These are phyloP conservation scores for Papilio xuthus DNA, from an alignment of 1,140 invertebrate species.

Conservation along the genomic window DNA sequence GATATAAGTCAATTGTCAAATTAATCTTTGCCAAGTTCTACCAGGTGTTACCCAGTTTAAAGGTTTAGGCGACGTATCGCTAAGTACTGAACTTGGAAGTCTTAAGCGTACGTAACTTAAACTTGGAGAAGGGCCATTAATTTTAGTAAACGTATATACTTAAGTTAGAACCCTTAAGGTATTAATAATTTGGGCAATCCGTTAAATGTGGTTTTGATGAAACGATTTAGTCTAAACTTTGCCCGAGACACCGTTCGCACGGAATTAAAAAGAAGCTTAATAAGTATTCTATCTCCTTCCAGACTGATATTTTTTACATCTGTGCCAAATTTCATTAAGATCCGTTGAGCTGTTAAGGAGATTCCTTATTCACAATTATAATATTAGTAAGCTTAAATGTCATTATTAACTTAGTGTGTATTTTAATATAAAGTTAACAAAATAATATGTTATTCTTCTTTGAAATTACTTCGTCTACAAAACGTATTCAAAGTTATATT, in stretches of 20 bases:
- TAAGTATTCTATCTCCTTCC: no score
- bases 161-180: neutral
- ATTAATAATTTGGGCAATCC: neutral
- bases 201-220: neutral
- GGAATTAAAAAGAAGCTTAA: no score
- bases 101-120: slow-evolving; percentile 14
- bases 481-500: neutral
- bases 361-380: no score
- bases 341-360: no score
- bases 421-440: no score
- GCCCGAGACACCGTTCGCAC: neutral
- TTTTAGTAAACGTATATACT: slow-evolving; percentile 20
- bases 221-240: neutral
- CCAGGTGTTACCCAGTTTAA: slow-evolving; percentile 25
- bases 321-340: no score
- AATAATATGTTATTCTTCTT: no score
- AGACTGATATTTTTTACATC: no score
- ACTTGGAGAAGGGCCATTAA: slow-evolving; percentile 7
- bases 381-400: no score
- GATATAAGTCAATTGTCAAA: slow-evolving; percentile 28
- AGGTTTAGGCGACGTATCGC: slow-evolving; percentile 22
- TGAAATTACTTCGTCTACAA: no score
- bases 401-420: no score
- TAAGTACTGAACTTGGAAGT: slow-evolving; percentile 27
- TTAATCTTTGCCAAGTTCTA: slow-evolving; percentile 13